Evolutionary conservation across 2,113 vertebrate genomes (phyloP), one percentile per base, ranked within the genome.

Genomic region (Rana temporaria): DNA sequence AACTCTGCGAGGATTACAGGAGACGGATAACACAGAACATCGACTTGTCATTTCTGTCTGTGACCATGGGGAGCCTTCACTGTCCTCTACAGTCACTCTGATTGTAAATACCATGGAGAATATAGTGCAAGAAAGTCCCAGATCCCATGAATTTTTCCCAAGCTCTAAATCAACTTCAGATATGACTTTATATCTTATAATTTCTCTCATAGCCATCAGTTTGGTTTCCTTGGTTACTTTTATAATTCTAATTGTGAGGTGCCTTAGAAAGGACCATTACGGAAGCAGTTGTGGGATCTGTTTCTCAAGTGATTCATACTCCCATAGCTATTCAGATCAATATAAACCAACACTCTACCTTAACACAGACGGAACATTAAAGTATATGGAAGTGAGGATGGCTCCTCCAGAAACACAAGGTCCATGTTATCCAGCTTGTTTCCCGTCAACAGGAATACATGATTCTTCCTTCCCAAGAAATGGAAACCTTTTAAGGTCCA

Each of bases 311-410:
- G 67, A 20, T 69, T 88, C 90, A 0, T 88, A 38, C 90, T 6
- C 92, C 91, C 55, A 77, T 86, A 73, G 89, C 91, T 90, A 92
- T 85, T 94, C 93, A 87, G 93, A 93, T 84, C 95, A 95, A 74
- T 93, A 94, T 83, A 93, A 93, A 86, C 95, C 95, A 85, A 97
- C 95, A 85, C 89, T 97, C 16, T 96, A 97, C 85, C 90, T 96
- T 85, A 96, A 93, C 89, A 91, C 94, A 7, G 95, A 96, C 0
- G 96, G 96, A 81, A 96, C 96, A 0, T 92, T 97, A 34, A 95
- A 95, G 86, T 96, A 97, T 89, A 94, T 97, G 94, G 96, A 97
- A 88, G 96, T 97, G 85, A 95, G 95, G 11, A 90, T 96, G 86
- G 91, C 92, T 85, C 95, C 95, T 85, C 91, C 95, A 24, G 90